Conservation (phyloP, 2,888 invertebrate species). For the Heliconius aoede region DNA sequence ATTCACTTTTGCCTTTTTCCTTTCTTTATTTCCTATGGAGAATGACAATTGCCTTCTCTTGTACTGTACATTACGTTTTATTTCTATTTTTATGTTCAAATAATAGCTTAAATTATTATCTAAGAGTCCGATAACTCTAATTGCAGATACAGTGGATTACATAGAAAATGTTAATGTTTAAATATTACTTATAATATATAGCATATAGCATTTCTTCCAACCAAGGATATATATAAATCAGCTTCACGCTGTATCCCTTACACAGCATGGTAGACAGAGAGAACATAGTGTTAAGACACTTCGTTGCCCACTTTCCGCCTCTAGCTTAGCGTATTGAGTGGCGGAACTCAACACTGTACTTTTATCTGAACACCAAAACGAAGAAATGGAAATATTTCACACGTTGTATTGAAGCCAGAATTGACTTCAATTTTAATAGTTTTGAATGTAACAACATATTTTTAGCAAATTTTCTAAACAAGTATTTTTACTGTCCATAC, state of each 20-base stretch:
- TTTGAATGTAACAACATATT: background rate
- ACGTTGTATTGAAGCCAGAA: too few species aligned
- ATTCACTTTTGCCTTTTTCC: background rate
- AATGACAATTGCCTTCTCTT: background rate
- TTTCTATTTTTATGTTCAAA: background rate
- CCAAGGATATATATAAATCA: too few species aligned
- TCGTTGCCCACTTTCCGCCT: background rate
- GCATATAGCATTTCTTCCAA: too few species aligned
- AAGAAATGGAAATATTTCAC: too few species aligned
- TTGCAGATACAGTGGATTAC: too few species aligned
- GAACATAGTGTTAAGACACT: background rate
- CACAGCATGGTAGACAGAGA: background rate
- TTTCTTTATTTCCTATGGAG: background rate
- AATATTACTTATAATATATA: too few species aligned
- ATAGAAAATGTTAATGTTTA: too few species aligned
- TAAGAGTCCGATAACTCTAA: too few species aligned
- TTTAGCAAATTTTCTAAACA: background rate
- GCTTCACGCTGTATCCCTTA: background rate
- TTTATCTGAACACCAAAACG: too few species aligned
- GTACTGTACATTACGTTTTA: background rate
- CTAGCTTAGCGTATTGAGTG: too few species aligned
- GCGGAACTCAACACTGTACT: too few species aligned
- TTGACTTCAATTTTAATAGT: background rate
- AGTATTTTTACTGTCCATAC: slow-evolving; percentile 1
- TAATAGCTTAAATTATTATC: background rate